Base-by-base conservation (phyloP, 2,797 vertebrate genomes). In the Nasua narica region DNA sequence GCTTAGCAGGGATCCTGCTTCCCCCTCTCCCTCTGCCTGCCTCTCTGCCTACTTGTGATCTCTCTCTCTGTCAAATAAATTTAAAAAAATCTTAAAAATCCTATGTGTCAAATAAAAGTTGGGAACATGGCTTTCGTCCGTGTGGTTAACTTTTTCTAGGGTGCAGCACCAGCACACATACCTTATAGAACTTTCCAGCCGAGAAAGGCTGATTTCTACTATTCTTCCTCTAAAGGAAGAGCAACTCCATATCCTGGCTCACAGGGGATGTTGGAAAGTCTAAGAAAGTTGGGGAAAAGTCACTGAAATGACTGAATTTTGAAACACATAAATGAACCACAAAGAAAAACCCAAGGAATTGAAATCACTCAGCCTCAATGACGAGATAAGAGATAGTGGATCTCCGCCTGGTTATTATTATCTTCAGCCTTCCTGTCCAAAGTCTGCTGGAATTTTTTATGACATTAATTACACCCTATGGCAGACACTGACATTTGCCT, bases 401-500 rank as follows among this genome's bases (percentile, higher is more conserved):
- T 27, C 46, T 95, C 43, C 6, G n/a, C 19, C 8, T 0, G 1
- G 18, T 40, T 40, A 40, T 6, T 40, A 40, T 40, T 32, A 46
- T 40, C 83, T 40, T 87, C 54, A 83, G 56, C 0, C 62, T 90
- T 62, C 27, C 40, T 82, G 35, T 46, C n/a, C 54, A 87, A 18
- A 91, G 97, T 95, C 96, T 89, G 96, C 89, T 1, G 0, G 70
- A 94, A 23, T 76, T 97, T 74, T 96, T 95, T 65, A 87, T 40
- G 3, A 70, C 50, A 86, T 82, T 96, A 97, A 94, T 97, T 12
- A 46, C 21, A 88, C 1, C 1, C 0, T 12, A 11, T 35, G 35
- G 62, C 9, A 40, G 78, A 85, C 7, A 5, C 48, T 32, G 43
- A 46, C 29, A 60, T 92, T 40, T 70, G 21, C 67, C 67, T 62